These are phyloP conservation scores for Drosophila mojavensis DNA, from an alignment of 1,140 invertebrate species.

Conservation along the genomic window DNA sequence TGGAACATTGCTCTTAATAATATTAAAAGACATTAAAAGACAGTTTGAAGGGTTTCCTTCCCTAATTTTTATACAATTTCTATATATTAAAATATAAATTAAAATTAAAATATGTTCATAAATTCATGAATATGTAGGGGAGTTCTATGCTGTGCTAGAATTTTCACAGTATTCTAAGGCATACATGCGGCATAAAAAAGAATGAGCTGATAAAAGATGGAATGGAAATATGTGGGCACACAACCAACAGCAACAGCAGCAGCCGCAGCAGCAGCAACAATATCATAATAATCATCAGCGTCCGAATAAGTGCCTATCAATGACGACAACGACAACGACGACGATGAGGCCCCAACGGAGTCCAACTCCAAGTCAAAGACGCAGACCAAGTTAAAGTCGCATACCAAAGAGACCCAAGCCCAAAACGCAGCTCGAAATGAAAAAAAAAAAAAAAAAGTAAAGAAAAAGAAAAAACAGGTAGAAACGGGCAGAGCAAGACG, in stretches of 20 bases:
- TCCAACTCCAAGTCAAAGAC: slow-evolving; percentile 29
- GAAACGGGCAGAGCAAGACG: slow-evolving; percentile 33
- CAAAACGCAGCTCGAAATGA: slow-evolving; percentile 57
- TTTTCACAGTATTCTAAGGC: background rate
- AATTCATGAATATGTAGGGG: no score
- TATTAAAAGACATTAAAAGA: no score
- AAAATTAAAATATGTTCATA: no score
- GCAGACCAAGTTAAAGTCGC: slow-evolving; percentile 33
- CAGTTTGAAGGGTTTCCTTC: no score
- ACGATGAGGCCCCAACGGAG: slow-evolving; percentile 41
- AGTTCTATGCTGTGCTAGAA: background rate
- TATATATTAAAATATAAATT: no score
- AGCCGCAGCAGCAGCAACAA: slow-evolving; percentile 69
- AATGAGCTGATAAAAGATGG: slow-evolving; percentile 13
- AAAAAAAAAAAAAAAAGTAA: slow-evolving; percentile 32
- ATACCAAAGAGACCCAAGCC: slow-evolving; percentile 63
- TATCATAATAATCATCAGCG: slow-evolving; percentile 79
- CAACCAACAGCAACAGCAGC: background rate
- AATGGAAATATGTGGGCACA: slow-evolving; percentile 31
- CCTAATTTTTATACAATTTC: no score
- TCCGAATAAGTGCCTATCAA: slow-evolving; percentile 79
- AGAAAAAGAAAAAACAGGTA: slow-evolving; percentile 56
- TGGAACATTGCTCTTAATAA: no score
- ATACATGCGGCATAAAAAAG: background rate
- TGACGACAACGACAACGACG: slow-evolving; percentile 49